These are phyloP conservation scores for Steinernema khuongi DNA, from an alignment of 1,140 invertebrate species.

Conservation along the genomic window DNA sequence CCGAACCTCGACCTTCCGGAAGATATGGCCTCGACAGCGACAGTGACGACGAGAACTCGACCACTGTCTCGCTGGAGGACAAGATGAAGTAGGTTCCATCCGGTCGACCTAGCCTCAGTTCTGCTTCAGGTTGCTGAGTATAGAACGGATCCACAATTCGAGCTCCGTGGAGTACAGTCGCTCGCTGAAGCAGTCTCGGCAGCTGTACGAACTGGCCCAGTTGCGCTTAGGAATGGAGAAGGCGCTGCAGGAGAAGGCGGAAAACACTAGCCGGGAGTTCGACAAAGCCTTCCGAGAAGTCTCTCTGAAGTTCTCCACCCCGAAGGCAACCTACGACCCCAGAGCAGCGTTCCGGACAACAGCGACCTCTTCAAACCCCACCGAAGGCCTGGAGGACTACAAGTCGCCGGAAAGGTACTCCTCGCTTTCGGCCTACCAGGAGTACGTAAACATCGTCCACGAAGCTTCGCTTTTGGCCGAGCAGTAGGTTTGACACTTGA, in stretches of 20 bases:
- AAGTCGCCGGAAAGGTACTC: background rate
- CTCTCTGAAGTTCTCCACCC: no score
- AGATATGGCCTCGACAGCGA: background rate
- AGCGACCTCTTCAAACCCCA: no score
- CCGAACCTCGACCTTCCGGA: background rate
- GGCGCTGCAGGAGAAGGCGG: background rate
- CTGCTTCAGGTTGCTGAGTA: background rate
- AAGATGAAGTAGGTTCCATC: background rate
- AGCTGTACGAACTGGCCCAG: background rate
- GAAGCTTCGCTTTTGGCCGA: background rate
- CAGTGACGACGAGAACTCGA: background rate
- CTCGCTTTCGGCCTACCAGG: background rate
- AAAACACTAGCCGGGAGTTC: background rate
- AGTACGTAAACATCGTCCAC: background rate
- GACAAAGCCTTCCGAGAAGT: background rate
- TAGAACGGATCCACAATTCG: background rate
- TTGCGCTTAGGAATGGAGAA: background rate
- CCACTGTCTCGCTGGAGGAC: background rate
- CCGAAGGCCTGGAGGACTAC: background rate
- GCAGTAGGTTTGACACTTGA: background rate
- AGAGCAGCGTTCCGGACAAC: no score
- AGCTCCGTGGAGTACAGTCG: background rate
- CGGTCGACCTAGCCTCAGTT: background rate
- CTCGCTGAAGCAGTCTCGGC: background rate
- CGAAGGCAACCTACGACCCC: no score